A percentile compares a stretch with the other conserved stretches of the same genome.
Conservation (phyloP, 1,140 invertebrate genomes). For the Cepaea nemoralis region DNA sequence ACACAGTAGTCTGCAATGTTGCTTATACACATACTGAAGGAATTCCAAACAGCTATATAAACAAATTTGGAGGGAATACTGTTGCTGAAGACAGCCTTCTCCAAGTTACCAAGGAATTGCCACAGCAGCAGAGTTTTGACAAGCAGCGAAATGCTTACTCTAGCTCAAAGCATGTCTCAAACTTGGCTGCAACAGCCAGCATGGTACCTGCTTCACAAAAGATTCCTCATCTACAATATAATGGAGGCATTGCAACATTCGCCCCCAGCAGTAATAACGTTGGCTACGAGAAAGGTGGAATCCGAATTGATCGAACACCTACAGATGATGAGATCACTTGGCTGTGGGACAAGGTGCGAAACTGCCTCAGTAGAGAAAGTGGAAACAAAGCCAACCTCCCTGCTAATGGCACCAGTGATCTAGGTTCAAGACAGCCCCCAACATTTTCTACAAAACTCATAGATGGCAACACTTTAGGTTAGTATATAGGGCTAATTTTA, state of each 20-base stretch:
- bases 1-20: slow-evolving; percentile 45
- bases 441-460: slow-evolving; percentile 60
- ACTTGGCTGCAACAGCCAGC: slow-evolving; percentile 32
- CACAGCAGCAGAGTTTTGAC: not conserved
- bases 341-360: slow-evolving; percentile 69
- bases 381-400: slow-evolving; percentile 27
- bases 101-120: not conserved
- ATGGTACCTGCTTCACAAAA: slow-evolving; percentile 46
- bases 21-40: not conserved
- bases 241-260: slow-evolving; percentile 30
- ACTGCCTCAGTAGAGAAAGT: slow-evolving; percentile 57
- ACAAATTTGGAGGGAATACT: not conserved
- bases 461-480: slow-evolving; percentile 60
- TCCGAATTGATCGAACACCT: slow-evolving; percentile 67
- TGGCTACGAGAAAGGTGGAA: slow-evolving; percentile 60
- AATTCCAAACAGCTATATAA: not conserved
- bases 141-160: not conserved
- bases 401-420: slow-evolving; percentile 23
- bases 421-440: slow-evolving; percentile 49
- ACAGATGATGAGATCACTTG: slow-evolving; percentile 71
- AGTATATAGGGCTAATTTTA: not conserved
- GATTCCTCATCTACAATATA: slow-evolving; percentile 41
- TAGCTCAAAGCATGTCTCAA: not conserved
- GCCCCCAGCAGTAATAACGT: slow-evolving; percentile 37
- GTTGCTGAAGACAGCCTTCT: not conserved